Conservation (phyloP, 2,888 invertebrate species). For the Tinea trinotella region DNA sequence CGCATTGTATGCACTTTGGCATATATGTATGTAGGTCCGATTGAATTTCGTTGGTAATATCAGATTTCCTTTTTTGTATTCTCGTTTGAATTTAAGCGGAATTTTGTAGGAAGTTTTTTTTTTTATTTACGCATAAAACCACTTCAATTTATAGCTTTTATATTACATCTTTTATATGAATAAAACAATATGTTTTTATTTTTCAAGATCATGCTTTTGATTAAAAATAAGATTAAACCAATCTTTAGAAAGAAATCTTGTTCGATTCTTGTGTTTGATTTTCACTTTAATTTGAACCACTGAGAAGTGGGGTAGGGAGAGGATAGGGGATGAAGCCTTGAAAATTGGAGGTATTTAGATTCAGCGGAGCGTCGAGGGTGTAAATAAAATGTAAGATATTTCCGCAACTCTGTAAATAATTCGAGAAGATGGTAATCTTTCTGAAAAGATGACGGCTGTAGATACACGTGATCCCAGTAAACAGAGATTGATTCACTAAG, state of each 20-base stretch:
- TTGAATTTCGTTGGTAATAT: no score
- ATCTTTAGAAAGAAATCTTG: neutral
- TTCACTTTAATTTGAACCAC: neutral
- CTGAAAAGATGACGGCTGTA: neutral
- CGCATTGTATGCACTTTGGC: no score
- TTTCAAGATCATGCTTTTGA: no score
- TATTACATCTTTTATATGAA: no score
- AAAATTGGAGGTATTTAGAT: conserved; percentile 13
- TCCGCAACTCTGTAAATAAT: conserved; percentile 15
- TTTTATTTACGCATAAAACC: no score
- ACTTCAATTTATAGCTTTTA: no score
- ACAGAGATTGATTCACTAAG: neutral
- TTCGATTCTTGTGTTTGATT: neutral
- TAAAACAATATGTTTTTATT: no score
- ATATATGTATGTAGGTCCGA: no score
- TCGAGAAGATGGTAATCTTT: neutral
- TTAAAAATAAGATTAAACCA: neutral
- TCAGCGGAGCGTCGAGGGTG: neutral
- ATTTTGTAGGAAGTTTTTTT: no score
- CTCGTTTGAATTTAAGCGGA: no score
- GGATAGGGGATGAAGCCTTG: neutral
- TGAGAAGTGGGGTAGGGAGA: neutral
- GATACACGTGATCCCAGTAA: conserved; percentile 4
- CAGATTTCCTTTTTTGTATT: no score
- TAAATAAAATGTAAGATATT: conserved; percentile 15